These are phyloP conservation scores for Polypedilum vanderplanki DNA, from an alignment of 1,140 invertebrate species.

Conservation along the genomic window DNA sequence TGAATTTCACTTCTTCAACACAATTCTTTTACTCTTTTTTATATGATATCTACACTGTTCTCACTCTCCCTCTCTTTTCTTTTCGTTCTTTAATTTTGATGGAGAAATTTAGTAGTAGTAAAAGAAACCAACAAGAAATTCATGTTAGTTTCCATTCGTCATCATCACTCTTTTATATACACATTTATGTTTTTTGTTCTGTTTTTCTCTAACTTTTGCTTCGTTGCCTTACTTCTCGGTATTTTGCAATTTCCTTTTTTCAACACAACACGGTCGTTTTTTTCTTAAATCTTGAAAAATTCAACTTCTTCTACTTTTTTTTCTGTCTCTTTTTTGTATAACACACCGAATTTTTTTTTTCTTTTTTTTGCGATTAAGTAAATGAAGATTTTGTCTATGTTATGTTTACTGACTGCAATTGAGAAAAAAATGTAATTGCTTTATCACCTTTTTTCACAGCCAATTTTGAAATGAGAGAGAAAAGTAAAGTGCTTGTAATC, in stretches of 20 bases:
- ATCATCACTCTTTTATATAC: constrained; percentile 2
- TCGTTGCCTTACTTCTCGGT: constrained; percentile 4
- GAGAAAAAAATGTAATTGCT: not conserved
- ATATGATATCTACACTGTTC: not conserved
- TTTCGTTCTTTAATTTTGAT: not conserved
- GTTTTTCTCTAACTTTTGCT: constrained; percentile 3
- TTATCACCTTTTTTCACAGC: not conserved
- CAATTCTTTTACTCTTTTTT: not conserved
- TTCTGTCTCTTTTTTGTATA: not conserved
- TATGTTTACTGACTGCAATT: no score
- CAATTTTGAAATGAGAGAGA: constrained; percentile 3
- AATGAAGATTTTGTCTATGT: no score
- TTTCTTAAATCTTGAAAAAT: not conserved
- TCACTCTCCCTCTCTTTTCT: not conserved
- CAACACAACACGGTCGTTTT: not conserved
- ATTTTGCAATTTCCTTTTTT: not conserved
- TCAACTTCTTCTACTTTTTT: not conserved
- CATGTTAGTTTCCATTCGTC: constrained; percentile 11
- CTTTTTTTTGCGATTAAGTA: no score
- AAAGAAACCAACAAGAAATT: not conserved
- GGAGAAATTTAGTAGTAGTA: constrained; percentile 7
- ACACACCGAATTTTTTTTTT: no score
- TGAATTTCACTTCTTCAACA: not conserved
- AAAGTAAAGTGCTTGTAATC: not conserved
- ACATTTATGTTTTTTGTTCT: not conserved